A percentile compares a stretch with the other conserved stretches of the same genome.
These are phyloP conservation scores for Tipula vernalis DNA, from an alignment of 2,888 invertebrate species.

Conservation along the genomic window DNA sequence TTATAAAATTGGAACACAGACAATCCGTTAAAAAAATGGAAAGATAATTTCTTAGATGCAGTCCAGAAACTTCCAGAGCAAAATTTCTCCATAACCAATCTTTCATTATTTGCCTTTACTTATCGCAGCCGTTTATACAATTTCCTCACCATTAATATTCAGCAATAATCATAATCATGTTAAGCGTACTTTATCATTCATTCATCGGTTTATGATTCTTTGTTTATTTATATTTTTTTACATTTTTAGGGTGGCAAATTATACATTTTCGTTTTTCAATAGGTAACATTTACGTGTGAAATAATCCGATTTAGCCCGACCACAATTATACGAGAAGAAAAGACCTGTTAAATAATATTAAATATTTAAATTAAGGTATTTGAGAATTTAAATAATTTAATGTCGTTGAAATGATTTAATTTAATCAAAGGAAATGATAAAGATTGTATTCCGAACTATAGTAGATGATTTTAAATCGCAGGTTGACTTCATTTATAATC, in stretches of 20 bases:
- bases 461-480: too few species aligned
- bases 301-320: neutral
- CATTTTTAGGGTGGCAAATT: neutral
- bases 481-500: too few species aligned
- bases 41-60: too few species aligned
- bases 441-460: too few species aligned
- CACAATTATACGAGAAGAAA: neutral
- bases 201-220: neutral
- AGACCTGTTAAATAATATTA: neutral
- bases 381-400: neutral
- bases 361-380: neutral
- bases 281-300: neutral
- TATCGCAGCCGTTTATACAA: too few species aligned
- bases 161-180: neutral
- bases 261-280: neutral
- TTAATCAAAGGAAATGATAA: neutral
- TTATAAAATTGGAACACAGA: too few species aligned
- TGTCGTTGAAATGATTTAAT: neutral
- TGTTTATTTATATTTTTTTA: neutral
- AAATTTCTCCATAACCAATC: too few species aligned
- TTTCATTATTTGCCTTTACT: too few species aligned
- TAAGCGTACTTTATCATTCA: neutral
- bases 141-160: neutral
- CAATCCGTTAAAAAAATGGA: too few species aligned
- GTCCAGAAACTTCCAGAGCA: too few species aligned